Evolutionary conservation across 1,140 invertebrate species (phyloP), one percentile per base, ranked within the genome.

Genomic region (Cyclina sinensis): DNA sequence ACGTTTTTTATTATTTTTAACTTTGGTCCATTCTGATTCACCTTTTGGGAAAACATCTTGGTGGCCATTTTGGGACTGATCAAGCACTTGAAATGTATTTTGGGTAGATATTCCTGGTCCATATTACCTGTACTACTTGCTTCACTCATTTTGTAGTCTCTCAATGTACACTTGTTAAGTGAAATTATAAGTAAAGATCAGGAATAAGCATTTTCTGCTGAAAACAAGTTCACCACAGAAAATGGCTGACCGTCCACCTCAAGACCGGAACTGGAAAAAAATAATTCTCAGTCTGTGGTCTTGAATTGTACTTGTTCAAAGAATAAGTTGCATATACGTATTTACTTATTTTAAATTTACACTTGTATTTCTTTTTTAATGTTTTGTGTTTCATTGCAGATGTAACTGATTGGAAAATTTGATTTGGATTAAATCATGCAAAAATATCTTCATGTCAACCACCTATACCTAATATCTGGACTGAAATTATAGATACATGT

Each of bases 1-100:
- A 39, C 68, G 68, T 43, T 73, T 73, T 70, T 73, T 73, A n/a
- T 73, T 11, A 73, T 73, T 73, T 73, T 4, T 73, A 43, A 73
- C 68, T 30, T 39, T n/a, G 21, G 68, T 12, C 68, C 68, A 73
- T 21, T 73, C 35, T n/a, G 68, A 24, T 2, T 73, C 68, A 73
- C 37, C 68, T 39, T 39, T 21, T 11, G 9, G 1, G 12, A 43
- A 43, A 73, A 73, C 39, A n/a, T 73, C 68, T 39, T 3, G 5
- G 68, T 43, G 35, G 21, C 39, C 39, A 39, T 73, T n/a, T 39
- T 73, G 16, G 39, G 16, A 24, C 35, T 24, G 35, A 16, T 73
- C 68, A 73, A 73, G 35, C 16, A 43, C 39, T 39, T 73, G 4
- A 43, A 73, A 39, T 9, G 35, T 21, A 30, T 73, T 73, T 73